These are phyloP conservation scores for Nemapogon koenigi DNA, from an alignment of 2,888 invertebrate species.

Conservation along the genomic window DNA sequence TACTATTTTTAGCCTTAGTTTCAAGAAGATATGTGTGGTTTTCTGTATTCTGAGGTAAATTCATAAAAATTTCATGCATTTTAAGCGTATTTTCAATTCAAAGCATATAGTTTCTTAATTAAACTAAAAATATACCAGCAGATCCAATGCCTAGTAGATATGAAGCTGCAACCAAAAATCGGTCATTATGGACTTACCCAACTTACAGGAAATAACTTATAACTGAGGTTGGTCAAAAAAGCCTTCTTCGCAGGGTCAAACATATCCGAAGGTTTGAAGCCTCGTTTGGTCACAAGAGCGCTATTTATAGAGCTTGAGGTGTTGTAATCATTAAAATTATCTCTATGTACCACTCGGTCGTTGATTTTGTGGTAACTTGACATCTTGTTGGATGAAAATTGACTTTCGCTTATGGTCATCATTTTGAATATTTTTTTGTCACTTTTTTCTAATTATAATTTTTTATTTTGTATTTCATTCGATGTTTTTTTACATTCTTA, in stretches of 20 bases:
- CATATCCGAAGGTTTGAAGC: constrained; percentile 86
- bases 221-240: constrained; percentile 80
- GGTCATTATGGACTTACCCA: constrained; percentile 75
- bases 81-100: too few relatives aligned
- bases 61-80: too few relatives aligned
- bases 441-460: background rate
- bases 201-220: constrained; percentile 82
- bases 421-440: constrained; percentile 27
- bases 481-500: background rate
- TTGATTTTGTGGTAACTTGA: constrained; percentile 56
- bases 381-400: constrained; percentile 58
- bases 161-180: too few relatives aligned
- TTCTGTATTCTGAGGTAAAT: too few relatives aligned
- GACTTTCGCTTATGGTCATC: constrained; percentile 63
- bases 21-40: too few relatives aligned
- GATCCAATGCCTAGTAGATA: too few relatives aligned
- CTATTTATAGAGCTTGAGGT: constrained; percentile 60
- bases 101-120: too few relatives aligned
- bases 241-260: constrained; percentile 82
- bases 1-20: too few relatives aligned
- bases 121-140: too few relatives aligned
- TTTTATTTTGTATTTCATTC: background rate
- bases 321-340: constrained; percentile 54
- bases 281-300: constrained; percentile 72
- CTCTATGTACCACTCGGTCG: constrained; percentile 50